Base-by-base conservation (phyloP, 2,888 invertebrate genomes). In the Odontocolon sp. region DNA sequence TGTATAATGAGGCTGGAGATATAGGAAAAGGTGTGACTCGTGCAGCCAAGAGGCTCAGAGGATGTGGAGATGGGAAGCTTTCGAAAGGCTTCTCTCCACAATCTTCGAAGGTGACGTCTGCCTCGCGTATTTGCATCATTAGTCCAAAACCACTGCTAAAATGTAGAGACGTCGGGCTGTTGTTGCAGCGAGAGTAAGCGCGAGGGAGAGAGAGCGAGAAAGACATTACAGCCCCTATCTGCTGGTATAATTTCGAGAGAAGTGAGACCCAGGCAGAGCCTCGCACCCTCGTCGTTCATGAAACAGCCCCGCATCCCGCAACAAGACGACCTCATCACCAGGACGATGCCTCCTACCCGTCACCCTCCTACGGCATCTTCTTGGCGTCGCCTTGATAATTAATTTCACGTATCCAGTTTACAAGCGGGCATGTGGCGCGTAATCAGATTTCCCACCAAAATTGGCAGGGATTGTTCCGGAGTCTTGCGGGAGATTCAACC, bases 381-480 rank as follows among this genome's bases (percentile, higher is more conserved):
- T 77, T 73, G 80, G 76, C 80, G 70, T 73, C 80, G 81, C 76
- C 80, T 79, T 83, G 85, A 87, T 87, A 86, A 88, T 88, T 87
- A 87, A 88, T 87, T 87, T 88, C 85, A 85, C 87, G 87, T 84
- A 87, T 88, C 84, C 86, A 84, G 87, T 87, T 87, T 87, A 87
- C 86, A 84, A 85, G 85, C 85, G 82, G 81, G 83, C 84, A 84
- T 79, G 82, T 82, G 82, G 71, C 80, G 83, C 79, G 83, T 87
- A 87, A 87, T 87, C 86, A 83, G 84, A 86, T 87, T 87, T 86
- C 81, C 79, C 77, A 80, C 78, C 82, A 81, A 87, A 89, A 87
- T 87, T 89, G 87, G 83, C 86, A 83, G 88, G 86, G 85, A 88
- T 88, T 89, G 89, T 87, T 85, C 84, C 81, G 76, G 79, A 79